These are phyloP conservation scores for Melanostigma gelatinosum DNA, from an alignment of 2,113 vertebrate genomes.

Conservation along the genomic window DNA sequence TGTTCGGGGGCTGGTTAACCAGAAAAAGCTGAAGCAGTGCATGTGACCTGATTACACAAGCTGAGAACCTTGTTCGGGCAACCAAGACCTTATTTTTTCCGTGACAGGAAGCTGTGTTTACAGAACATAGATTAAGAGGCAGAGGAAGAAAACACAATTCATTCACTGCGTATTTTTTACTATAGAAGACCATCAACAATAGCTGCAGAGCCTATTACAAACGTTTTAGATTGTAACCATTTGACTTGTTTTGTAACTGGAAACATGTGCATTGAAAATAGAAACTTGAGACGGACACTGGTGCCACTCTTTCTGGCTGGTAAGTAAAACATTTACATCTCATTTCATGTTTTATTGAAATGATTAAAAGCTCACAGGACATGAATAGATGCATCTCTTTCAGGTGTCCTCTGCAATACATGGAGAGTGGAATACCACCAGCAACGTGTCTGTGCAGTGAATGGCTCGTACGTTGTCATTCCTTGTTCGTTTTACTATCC, in stretches of 20 bases:
- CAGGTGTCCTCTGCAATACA: conserved; percentile 14
- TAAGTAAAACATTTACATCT: conserved; percentile 14
- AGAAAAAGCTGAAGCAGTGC: neutral
- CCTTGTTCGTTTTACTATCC: conserved; percentile 48
- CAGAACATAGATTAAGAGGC: neutral
- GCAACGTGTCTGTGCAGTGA: conserved; percentile 30
- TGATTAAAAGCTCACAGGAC: neutral
- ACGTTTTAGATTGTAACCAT: neutral
- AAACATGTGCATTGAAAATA: neutral
- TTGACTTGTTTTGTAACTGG: neutral
- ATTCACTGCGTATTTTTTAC: too few species aligned
- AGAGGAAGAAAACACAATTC: too few species aligned
- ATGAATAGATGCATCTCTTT: conserved; percentile 28
- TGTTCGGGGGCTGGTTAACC: neutral
- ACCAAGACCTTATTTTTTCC: neutral
- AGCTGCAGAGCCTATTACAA: neutral
- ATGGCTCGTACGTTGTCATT: conserved; percentile 42
- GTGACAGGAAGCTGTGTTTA: conserved; percentile 12
- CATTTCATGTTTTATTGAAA: neutral
- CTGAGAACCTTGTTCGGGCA: neutral
- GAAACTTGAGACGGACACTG: conserved; percentile 11
- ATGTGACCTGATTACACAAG: conserved; percentile 44
- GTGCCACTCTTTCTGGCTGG: conserved; percentile 38
- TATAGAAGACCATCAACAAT: neutral
- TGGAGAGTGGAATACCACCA: conserved; percentile 27